Base-by-base conservation (phyloP, 2,797 vertebrate species). In the Pogoniulus pusillus region DNA sequence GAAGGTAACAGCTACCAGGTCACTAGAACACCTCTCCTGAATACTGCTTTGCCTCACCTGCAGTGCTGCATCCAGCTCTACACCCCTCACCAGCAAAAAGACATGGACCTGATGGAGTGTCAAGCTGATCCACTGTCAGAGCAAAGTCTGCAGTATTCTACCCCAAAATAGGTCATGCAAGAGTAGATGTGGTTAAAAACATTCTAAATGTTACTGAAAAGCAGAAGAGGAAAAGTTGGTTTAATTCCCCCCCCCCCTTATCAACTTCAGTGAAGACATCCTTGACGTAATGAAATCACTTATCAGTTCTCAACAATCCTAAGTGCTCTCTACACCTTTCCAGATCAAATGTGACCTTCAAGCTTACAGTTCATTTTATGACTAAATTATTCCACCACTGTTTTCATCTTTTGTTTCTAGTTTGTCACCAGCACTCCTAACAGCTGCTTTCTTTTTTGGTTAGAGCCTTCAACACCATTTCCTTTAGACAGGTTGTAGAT, bases 281-380 rank as follows among this genome's bases (percentile, higher is more conserved):
- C 78, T 82, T 64, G 45, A 82, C 85, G 41, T 20, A 91, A 66
- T 72, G 63, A 96, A 81, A 90, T 64, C 76, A 75, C 43, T 91
- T 90, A 87, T 39, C 73, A 57, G 47, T 90, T 89, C 63, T 78
- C 73, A 71, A 90, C 89, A 91, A 85, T 71, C 82, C 58, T 55
- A 80, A 81, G 51, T 80, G 34, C 62, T 85, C 26, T 87, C 47
- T 70, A 60, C 8, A 80, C 13, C 24, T 93, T 90, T 90, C 77
- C 91, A 93, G 76, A 81, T 72, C 87, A 94, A 94, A 92, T 84
- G 85, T 95, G 66, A 89, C 87, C 76, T 93, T 95, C 86, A 82
- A 80, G 35, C 57, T 51, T 53, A 65, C 22, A 47, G 62, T 77
- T 91, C 49, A 88, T 68, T 79, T 86, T 82, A 89, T 80, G 84